phyloP scores from a whole-genome alignment of 2,113 vertebrate species.

The Empidonax traillii region DNA sequence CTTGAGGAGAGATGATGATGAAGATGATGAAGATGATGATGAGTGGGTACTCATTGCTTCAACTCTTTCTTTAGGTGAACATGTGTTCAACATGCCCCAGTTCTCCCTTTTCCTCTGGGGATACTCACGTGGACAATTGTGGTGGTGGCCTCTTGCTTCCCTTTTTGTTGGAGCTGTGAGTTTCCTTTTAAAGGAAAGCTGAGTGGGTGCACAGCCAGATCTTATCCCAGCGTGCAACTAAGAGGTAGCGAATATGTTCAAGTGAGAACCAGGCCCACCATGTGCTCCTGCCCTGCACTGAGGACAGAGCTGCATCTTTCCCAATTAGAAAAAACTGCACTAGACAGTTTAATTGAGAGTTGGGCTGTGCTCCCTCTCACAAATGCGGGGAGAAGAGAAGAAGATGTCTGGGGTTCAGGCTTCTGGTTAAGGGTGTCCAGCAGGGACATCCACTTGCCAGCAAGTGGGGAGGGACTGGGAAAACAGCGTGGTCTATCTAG shows the following conservation, averaged over 20 bases:
- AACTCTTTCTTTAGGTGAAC: neutral
- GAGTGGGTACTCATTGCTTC: neutral
- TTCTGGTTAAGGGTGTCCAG: neutral
- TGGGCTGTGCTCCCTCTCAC: neutral
- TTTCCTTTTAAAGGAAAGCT: neutral
- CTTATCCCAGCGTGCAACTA: neutral
- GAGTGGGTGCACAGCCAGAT: neutral
- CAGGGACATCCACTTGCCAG: neutral
- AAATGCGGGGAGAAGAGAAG: accelerated
- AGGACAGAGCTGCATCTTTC: neutral
- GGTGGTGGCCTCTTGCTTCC: neutral
- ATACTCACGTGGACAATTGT: accelerated
- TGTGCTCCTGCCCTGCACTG: accelerated
- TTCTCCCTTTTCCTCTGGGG: neutral
- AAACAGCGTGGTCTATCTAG: neutral
- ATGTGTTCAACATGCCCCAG: neutral
- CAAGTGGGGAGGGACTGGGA: neutral
- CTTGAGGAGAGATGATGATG: neutral
- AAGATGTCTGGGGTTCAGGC: neutral
- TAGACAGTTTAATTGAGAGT: neutral
- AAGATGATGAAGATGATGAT: neutral
- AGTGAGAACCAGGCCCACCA: neutral
- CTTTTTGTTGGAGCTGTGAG: accelerated
- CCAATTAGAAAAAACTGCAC: neutral
- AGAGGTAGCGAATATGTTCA: neutral